Evolutionary conservation across 2,888 invertebrate genomes (phyloP), one percentile per base, ranked within the genome.

Genomic region (Alviniconcha strummeri): DNA sequence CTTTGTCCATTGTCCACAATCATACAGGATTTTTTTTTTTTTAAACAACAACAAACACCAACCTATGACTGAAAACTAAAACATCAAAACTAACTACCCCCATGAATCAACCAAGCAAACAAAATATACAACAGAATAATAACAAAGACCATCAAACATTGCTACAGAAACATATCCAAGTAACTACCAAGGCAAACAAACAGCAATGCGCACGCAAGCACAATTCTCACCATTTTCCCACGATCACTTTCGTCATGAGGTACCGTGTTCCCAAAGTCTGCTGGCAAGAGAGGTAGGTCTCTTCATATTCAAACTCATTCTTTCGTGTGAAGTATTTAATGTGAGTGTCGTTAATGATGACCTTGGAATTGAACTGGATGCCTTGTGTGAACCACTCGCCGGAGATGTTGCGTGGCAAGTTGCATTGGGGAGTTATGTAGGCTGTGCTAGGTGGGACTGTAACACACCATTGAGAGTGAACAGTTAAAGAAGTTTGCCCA

Each of bases 311-410:
- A 89, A 90, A 93, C 89, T 97, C 97, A 94, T 99, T 98, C 0
- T 98, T 98, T 94, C 97, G 97, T 94, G 97, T 98, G 0, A 97
- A 98, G 94, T 98, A 98, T 89, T 98, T 97, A 69, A 99, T 98
- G 92, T 99, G 99, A 0, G 99, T 99, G 91, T 98, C 97, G 92
- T 99, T 99, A 72, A 99, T 98, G 6, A 76, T 79, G 60, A 94
- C 93, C 57, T 98, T 97, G 0, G 98, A 98, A 93, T 98, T 98
- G 88, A 98, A 97, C 92, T 99, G 98, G 36, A 88, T 84, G 0
- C 98, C 98, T 0, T 99, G 98, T 91, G 99, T 99, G 81, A 98
- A 97, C 99, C 99, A 99, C 54, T 97, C 96, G 0, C 99, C 98
- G 0, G 96, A 96, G 94, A 98, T 98, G 93, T 99, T 98, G 93